phyloP scores from a whole-genome alignment of 2,797 vertebrate genomes.

The Helostoma temminkii region DNA sequence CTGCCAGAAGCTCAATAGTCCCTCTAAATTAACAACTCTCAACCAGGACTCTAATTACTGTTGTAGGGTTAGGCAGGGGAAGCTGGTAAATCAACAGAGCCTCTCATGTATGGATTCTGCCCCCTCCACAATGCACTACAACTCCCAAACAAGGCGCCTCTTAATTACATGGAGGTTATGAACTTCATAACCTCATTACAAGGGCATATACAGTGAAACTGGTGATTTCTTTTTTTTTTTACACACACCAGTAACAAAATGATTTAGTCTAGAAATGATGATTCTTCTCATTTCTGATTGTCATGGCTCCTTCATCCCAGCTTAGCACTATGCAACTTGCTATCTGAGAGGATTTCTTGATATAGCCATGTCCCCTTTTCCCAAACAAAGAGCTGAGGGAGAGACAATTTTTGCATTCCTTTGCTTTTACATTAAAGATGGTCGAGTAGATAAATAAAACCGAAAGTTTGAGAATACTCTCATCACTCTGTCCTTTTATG shows the following conservation, averaged over 20 bases:
- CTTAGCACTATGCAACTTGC: not conserved
- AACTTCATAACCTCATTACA: conserved; percentile 46
- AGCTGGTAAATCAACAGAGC: conserved; percentile 57
- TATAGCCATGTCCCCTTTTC: too few relatives aligned
- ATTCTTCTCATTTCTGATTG: not conserved
- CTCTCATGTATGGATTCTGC: conserved; percentile 56
- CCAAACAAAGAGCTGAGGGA: too few relatives aligned
- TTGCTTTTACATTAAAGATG: too few relatives aligned
- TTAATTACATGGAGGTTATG: conserved; percentile 56
- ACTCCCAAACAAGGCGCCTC: conserved; percentile 49
- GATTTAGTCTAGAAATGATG: not conserved
- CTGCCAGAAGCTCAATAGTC: conserved; percentile 49
- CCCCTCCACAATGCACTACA: conserved; percentile 28
- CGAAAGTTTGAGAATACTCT: not conserved
- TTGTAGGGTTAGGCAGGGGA: conserved; percentile 40
- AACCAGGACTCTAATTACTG: conserved; percentile 72
- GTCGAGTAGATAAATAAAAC: not conserved
- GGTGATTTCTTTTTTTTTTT: conserved; percentile 43
- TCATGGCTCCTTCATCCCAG: not conserved
- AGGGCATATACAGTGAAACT: conserved; percentile 1
- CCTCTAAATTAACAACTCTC: conserved; percentile 61
- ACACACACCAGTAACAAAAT: conserved; percentile 15
- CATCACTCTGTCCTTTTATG: not conserved
- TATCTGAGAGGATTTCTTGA: too few relatives aligned
- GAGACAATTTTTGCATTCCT: too few relatives aligned